These are phyloP conservation scores for Sebastolobus altivelis DNA, from an alignment of 2,797 vertebrate genomes.

Conservation along the genomic window DNA sequence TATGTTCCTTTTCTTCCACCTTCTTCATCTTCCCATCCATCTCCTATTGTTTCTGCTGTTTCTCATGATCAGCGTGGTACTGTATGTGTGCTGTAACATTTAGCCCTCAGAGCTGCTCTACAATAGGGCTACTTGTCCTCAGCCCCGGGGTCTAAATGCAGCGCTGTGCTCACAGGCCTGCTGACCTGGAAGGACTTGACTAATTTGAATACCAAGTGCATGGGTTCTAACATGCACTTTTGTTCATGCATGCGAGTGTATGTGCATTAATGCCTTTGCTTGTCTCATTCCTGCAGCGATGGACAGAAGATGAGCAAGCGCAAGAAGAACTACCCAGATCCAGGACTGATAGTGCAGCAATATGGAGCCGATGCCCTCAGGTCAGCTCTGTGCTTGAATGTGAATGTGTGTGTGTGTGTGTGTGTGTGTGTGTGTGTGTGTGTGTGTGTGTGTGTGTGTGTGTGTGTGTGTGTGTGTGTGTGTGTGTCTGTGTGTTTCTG, in stretches of 20 bases:
- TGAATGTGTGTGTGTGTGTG: conserved; percentile 21
- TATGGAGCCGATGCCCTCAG: conserved; percentile 97
- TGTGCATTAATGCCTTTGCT: conserved; percentile 66
- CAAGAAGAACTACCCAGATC: conserved; percentile 99
- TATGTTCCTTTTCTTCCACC: not conserved
- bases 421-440: too few species aligned
- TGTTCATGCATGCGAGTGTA: conserved; percentile 52
- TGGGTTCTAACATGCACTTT: conserved; percentile 61
- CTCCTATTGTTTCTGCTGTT: conserved; percentile 15
- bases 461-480: too few species aligned
- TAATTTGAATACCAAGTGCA: conserved; percentile 76
- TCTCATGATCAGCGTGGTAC: conserved; percentile 28
- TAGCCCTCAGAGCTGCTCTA: conserved; percentile 43
- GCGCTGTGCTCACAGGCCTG: conserved; percentile 60
- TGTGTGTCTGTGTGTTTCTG: conserved; percentile 22
- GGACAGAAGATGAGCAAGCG: conserved; percentile 99
- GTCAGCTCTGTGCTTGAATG: conserved; percentile 79
- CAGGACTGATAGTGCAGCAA: conserved; percentile 87
- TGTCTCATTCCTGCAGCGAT: conserved; percentile 86
- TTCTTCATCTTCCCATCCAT: conserved; percentile 15
- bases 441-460: too few species aligned
- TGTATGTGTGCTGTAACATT: conserved; percentile 49
- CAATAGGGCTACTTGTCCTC: conserved; percentile 57
- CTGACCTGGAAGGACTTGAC: conserved; percentile 81
- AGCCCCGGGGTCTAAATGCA: conserved; percentile 60